Base-by-base conservation (phyloP, 2,888 invertebrate species). In the Nematopogon swammerdamellus region DNA sequence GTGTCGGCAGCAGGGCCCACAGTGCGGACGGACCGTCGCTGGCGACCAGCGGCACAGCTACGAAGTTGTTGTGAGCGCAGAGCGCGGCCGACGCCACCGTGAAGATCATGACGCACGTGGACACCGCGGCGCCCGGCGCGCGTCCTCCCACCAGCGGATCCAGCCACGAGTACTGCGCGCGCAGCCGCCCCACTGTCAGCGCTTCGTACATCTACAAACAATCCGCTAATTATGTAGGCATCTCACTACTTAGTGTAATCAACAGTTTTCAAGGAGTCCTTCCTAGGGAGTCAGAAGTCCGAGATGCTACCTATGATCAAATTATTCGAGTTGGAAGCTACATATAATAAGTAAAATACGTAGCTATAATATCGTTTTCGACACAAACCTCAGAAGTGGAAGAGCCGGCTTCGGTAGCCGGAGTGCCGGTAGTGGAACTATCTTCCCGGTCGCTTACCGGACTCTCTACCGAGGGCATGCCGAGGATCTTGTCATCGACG, bases 41-140 rank as follows among this genome's bases (percentile, higher is more conserved):
- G 18, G 83, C 57, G 57, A 82, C 72, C n/a, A 69, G 57, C 1
- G 72, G 75, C 52, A 72, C 79, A 55, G 84, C 83, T 56, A 85
- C 82, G 58, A 87, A 80, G 58, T 87, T 81, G 54, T 85, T 81
- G 55, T 88, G 82, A 44, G 85, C 82, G 59, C 87, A 91, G 18
- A 92, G 79, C 3, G 86, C 84, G n/a, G 85, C 84, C 52, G 89
- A 82, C 8, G 86, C 82, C 1, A 80, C 70, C 1, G 85, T 86
- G 62, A 87, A 91, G 14, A 88, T 69, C 54, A 89, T 82, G 1
- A 91, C 88, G n/a, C 88, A 83, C 19, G 81, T 80, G 0, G 88
- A 84, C 0, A 91, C 91, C 0, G 88, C 89, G 8, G 83, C 81
- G 0, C 93, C 93, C 0, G 92, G 89, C 29, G 88, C 86, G 53